Percentiles rank a stretch among this genome's conserved stretches.
phyloP scores from a whole-genome alignment of 2,797 vertebrate genomes.

The Apogon talboti region DNA sequence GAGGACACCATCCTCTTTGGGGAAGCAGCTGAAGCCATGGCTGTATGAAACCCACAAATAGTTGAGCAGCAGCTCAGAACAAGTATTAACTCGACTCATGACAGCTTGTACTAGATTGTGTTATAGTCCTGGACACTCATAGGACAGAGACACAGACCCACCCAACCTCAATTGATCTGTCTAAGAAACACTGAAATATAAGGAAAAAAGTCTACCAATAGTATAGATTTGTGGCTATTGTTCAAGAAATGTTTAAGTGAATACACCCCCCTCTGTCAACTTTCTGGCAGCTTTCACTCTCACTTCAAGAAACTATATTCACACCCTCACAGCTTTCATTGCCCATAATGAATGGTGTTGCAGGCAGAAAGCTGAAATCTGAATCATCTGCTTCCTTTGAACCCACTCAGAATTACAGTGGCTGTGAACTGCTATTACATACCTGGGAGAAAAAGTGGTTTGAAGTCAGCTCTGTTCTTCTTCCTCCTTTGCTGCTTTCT shows the following conservation, averaged over 20 bases:
- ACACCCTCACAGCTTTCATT: slow-evolving; percentile 49
- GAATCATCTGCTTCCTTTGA: slow-evolving; percentile 47
- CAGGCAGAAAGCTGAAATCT: slow-evolving; percentile 47
- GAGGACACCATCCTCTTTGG: slow-evolving; percentile 91
- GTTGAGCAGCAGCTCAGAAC: slow-evolving; percentile 36
- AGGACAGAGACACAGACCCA: slow-evolving; percentile 5
- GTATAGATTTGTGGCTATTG: no score
- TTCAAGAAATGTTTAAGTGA: background rate
- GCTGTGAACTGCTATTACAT: slow-evolving; percentile 58
- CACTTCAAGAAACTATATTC: slow-evolving; percentile 41
- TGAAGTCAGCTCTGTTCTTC: slow-evolving; percentile 47
- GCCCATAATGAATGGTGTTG: slow-evolving; percentile 60
- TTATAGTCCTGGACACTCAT: background rate
- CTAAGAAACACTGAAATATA: background rate
- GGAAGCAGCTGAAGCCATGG: slow-evolving; percentile 80
- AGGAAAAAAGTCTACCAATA: background rate
- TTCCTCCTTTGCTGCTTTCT: slow-evolving; percentile 53
- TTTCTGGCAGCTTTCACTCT: slow-evolving; percentile 29
- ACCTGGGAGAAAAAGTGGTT: slow-evolving; percentile 60
- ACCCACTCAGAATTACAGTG: slow-evolving; percentile 21
- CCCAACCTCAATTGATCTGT: background rate
- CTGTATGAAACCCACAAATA: slow-evolving; percentile 34
- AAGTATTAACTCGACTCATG: background rate
- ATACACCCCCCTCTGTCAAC: slow-evolving; percentile 40
- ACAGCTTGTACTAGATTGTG: background rate